phyloP scores from a whole-genome alignment of 2,888 invertebrate species.

The Elmis aenea region DNA sequence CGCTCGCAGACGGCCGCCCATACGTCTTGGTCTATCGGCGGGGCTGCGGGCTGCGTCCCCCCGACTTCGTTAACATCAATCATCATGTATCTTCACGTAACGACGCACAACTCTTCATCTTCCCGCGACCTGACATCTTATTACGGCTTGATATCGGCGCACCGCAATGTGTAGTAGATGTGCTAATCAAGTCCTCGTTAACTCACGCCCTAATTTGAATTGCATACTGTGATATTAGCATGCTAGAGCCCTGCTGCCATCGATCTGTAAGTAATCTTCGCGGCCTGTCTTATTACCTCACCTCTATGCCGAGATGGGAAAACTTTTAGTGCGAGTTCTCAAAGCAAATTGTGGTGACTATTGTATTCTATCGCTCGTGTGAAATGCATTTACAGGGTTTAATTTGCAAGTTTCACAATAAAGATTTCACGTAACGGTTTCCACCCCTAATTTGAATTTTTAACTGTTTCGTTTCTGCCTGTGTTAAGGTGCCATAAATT shows the following conservation, averaged over 20 bases:
- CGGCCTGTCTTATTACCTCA: constrained; percentile 31
- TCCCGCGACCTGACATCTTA: constrained; percentile 27
- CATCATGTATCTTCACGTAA: constrained; percentile 26
- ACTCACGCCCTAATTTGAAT: constrained; percentile 42
- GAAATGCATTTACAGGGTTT: constrained; percentile 16
- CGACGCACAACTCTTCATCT: constrained; percentile 23
- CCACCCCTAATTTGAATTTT: too few species aligned
- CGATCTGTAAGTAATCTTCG: constrained; percentile 40
- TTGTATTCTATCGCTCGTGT: constrained; percentile 19
- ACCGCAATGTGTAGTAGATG: constrained; percentile 39
- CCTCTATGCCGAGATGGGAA: constrained; percentile 24
- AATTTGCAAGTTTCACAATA: constrained; percentile 13
- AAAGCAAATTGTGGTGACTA: constrained; percentile 26
- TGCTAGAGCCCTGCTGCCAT: constrained; percentile 33
- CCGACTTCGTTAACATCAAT: constrained; percentile 22
- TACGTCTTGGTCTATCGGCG: constrained; percentile 14
- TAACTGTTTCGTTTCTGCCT: too few species aligned
- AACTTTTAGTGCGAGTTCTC: constrained; percentile 26
- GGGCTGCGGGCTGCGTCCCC: constrained; percentile 11
- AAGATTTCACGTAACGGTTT: too few species aligned
- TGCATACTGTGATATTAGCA: constrained; percentile 43
- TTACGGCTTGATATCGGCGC: constrained; percentile 29
- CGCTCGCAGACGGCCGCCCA: constrained; percentile 14
- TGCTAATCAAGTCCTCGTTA: constrained; percentile 44
- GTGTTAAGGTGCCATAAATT: too few species aligned